Base-by-base conservation (phyloP, 2,113 vertebrate species). In the Epinephelus moara region DNA sequence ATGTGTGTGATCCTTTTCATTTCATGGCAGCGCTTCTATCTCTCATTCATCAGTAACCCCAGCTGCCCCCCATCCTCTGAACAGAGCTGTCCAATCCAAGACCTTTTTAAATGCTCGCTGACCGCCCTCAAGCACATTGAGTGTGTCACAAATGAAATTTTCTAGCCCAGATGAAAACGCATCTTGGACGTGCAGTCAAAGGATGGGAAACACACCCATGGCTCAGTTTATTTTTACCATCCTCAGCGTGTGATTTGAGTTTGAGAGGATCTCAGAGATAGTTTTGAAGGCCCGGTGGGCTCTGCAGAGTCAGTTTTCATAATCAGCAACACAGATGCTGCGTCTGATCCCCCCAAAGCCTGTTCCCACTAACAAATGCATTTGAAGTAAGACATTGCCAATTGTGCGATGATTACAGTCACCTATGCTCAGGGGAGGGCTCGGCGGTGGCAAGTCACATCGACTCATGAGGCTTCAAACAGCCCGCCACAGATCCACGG, bases 91-190 rank as follows among this genome's bases (percentile, higher is more conserved):
- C 82, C 82, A 64, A 68, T 68, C 66, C 81, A 75, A 56, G 42
- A 78, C 70, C 84, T 87, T 73, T 87, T 87, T 82, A 94, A 37
- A 81, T 74, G 82, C 84, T 84, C 75, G 49, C 82, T 23, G 69
- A 81, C 82, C 45, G 33, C 18, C 61, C 60, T 59, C 42, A 27
- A 67, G 77, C 62, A 52, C 66, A 85, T 84, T 61, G 75, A 70
- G 56, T 62, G 73, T 63, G 67, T 74, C 47, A 2, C 70, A 86
- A 89, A 89, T 74, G 42, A 64, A 6, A 7, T 78, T 71, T 82
- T 53, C 69, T 50, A 10, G 42, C 66, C 19, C 14, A 27, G 49
- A 83, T 52, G 13, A 64, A 76, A 80, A 76, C 56, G 4, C 13
- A 69, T 59, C 75, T 78, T 2, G 11, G 57, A 61, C 60, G 78